phyloP scores from a whole-genome alignment of 2,113 vertebrate species.

The Chaetops frenatus region DNA sequence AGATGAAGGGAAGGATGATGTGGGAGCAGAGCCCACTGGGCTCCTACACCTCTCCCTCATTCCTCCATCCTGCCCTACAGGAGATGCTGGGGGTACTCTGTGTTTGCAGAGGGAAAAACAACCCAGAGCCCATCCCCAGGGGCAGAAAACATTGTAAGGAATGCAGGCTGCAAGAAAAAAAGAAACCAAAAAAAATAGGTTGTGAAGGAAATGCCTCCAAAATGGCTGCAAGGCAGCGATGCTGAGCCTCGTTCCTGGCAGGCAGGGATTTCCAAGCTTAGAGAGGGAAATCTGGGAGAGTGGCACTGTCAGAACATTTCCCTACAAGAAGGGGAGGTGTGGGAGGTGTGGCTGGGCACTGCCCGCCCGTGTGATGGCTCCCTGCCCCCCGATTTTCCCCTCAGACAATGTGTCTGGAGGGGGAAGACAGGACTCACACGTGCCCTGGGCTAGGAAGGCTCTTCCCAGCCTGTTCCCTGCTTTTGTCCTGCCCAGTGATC shows the following conservation, averaged over 20 bases:
- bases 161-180: background rate
- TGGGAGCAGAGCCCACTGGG: background rate
- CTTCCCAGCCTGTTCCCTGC: background rate
- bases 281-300: background rate
- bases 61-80: background rate
- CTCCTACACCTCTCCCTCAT: background rate
- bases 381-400: background rate
- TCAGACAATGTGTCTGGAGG: background rate
- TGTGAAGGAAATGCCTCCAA: background rate
- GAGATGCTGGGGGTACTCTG: background rate
- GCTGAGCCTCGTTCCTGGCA: background rate
- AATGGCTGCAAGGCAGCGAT: background rate
- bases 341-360: background rate
- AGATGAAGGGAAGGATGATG: background rate
- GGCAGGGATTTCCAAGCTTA: background rate
- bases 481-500: background rate
- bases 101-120: background rate
- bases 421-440: rapidly evolving
- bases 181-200: background rate
- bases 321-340: background rate
- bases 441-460: background rate
- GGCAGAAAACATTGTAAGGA: background rate
- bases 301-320: rapidly evolving
- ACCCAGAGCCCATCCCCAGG: background rate
- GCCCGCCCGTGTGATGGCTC: background rate